Evolutionary conservation across 2,113 vertebrate genomes (phyloP).

Genomic region (Candoia aspera): DNA sequence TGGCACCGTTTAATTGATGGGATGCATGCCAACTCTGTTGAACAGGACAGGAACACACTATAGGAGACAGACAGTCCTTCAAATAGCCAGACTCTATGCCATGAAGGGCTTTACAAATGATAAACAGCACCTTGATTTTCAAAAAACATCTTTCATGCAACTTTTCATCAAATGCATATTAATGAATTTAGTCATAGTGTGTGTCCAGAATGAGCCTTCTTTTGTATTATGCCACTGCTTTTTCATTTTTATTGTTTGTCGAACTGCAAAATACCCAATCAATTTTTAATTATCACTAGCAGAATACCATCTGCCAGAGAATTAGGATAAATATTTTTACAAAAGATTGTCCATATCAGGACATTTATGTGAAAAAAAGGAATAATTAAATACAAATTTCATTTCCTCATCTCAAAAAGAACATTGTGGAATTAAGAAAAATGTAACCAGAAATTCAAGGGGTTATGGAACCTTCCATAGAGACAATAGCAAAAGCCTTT

Average conservation of each 20-base stretch:
- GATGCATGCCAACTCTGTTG: neutral
- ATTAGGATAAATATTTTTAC: neutral
- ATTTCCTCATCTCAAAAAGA: neutral
- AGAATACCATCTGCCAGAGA: neutral
- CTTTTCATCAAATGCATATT: neutral
- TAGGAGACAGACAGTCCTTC: neutral
- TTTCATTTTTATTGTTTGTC: neutral
- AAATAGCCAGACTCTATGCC: neutral
- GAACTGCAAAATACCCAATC: neutral
- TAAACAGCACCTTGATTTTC: neutral
- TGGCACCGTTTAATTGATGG: neutral
- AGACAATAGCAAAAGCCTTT: neutral
- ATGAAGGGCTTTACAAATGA: neutral
- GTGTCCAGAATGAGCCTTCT: neutral
- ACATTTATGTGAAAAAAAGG: neutral
- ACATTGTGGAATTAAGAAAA: neutral
- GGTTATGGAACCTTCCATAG: neutral
- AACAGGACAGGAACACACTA: neutral
- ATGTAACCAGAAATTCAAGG: neutral
- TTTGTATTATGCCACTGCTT: neutral
- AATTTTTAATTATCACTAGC: neutral
- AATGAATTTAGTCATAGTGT: neutral
- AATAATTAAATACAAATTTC: neutral
- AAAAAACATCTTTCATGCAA: neutral
- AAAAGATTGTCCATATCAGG: neutral